Evolutionary conservation across 2,113 vertebrate species (phyloP).

Genomic region (Narcine bancroftii): DNA sequence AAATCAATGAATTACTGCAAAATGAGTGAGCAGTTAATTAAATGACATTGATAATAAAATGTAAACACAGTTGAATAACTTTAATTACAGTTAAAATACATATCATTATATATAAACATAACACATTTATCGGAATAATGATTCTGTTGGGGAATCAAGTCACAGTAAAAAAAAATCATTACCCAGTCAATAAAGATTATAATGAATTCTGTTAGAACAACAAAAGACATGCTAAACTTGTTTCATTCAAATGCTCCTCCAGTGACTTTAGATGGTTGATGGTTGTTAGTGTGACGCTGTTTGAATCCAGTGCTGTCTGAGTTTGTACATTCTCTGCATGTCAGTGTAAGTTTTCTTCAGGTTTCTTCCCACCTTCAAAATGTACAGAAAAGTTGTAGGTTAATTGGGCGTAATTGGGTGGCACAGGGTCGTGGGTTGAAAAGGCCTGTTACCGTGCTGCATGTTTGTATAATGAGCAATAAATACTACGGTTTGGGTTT

Average conservation of each 20-base stretch:
- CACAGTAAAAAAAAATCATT: background rate
- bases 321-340: too few species aligned
- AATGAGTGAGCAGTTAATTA: slow-evolving; percentile 11
- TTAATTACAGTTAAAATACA: slow-evolving; percentile 30
- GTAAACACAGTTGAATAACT: slow-evolving; percentile 34
- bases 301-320: too few species aligned
- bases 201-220: background rate
- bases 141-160: slow-evolving; percentile 6
- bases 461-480: too few species aligned
- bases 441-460: too few species aligned
- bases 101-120: background rate
- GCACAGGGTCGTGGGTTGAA: too few species aligned
- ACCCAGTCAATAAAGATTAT: slow-evolving; percentile 18
- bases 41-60: slow-evolving; percentile 34
- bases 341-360: too few species aligned
- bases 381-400: too few species aligned
- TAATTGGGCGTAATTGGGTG: too few species aligned
- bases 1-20: slow-evolving; percentile 16
- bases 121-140: slow-evolving; percentile 29
- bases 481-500: background rate
- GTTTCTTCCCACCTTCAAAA: too few species aligned
- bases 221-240: background rate
- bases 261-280: background rate
- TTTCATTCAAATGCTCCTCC: background rate
- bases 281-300: too few species aligned